Base-by-base conservation (phyloP, 2,113 vertebrate genomes). In the Lampris incognitus region DNA sequence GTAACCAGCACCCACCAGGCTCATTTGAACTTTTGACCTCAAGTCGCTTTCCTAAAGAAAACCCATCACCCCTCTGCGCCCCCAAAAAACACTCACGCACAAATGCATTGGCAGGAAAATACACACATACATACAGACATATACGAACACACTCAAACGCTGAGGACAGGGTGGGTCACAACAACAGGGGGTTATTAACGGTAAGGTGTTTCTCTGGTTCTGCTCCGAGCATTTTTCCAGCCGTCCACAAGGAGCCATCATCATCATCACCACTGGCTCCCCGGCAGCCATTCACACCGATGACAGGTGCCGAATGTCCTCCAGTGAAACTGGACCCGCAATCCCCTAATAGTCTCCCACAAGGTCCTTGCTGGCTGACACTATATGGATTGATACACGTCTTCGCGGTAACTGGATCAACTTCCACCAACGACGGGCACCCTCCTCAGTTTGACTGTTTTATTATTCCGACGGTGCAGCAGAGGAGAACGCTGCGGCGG, bases 181-280 rank as follows among this genome's bases (percentile, higher is more conserved):
- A 89, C 85, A 87, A 86, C 79, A 76, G 83, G 81, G 78, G 74
- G 75, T 87, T 89, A 89, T 90, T 88, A 90, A 89, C 83, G 83
- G 58, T 63, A 72, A 85, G 81, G 81, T 83, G 76, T 24, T 85
- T 60, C 66, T 83, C 62, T 67, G 48, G 58, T 82, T 74, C 74
- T 62, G 86, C 86, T 88, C 57, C 60, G 3, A 86, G 84, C 85
- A 84, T 46, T 84, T 87, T 74, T 74, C 63, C 66, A 37, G 75
- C 80, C 66, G 78, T 81, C 90, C 81, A 3, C 83, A 63, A 86
- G 86, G 84, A 83, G 73, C 83, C 76, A 73, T 86, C 80, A 89
- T 85, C 86, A 86, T 37, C n/a, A n/a, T 24, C 54, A n/a, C 85
- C 74, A 58, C 24, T 69, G 1, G 54, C 63, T 86, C 71, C 79